A percentile compares a stretch with the other conserved stretches of the same genome.
These are phyloP conservation scores for Sorex maritimensis DNA, from an alignment of 2,797 vertebrate species.

Conservation along the genomic window DNA sequence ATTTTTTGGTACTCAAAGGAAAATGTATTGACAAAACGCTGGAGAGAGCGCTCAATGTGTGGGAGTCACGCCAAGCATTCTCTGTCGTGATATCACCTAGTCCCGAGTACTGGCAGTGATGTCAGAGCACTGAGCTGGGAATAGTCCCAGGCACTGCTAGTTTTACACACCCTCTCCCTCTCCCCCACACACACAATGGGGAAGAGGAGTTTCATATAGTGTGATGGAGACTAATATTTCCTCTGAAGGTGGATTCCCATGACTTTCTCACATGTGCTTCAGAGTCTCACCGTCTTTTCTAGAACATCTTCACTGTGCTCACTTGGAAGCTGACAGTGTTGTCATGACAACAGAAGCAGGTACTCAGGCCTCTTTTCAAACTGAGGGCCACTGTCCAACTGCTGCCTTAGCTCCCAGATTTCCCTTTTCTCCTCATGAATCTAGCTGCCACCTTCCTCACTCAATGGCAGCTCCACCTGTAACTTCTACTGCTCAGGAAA, in stretches of 20 bases:
- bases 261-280: not conserved
- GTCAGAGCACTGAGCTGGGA: too few relatives aligned
- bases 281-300: not conserved
- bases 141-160: not conserved
- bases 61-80: too few relatives aligned
- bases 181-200: too few relatives aligned
- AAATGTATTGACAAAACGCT: too few relatives aligned
- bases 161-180: too few relatives aligned
- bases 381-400: not conserved
- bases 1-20: not conserved
- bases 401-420: not conserved
- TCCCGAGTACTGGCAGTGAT: too few relatives aligned
- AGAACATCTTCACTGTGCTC: not conserved
- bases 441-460: not conserved
- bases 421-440: slow-evolving; percentile 14
- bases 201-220: not conserved
- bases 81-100: too few relatives aligned
- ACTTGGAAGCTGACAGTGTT: not conserved
- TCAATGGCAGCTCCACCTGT: too few relatives aligned
- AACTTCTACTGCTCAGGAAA: not conserved
- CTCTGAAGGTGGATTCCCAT: not conserved
- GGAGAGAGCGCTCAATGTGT: too few relatives aligned
- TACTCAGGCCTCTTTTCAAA: not conserved
- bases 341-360: not conserved
- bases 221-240: not conserved